These are phyloP conservation scores for Montipora cactus DNA, from an alignment of 64 coral and sea anemone species.

Conservation along the genomic window DNA sequence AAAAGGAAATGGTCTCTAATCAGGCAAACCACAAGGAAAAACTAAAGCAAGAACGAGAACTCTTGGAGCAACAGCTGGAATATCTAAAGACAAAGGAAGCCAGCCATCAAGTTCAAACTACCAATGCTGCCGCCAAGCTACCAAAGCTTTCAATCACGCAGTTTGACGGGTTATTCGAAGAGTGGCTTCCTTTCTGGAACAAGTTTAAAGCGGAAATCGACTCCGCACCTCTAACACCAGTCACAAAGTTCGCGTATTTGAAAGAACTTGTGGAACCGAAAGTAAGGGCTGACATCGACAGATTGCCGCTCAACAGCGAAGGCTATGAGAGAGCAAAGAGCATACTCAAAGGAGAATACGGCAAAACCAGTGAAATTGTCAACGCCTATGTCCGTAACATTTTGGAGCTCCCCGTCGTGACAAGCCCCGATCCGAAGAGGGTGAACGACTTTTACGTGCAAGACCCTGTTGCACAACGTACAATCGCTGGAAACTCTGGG, in stretches of 20 bases:
- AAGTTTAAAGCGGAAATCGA: conserved; percentile 22
- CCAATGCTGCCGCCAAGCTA: background rate
- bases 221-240: background rate
- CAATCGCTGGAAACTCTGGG: too few relatives aligned
- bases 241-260: conserved; percentile 20
- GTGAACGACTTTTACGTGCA: too few relatives aligned
- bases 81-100: background rate
- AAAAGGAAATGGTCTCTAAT: background rate
- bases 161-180: background rate
- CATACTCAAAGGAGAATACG: too few relatives aligned
- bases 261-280: conserved; percentile 14
- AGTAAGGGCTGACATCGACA: background rate
- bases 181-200: background rate
- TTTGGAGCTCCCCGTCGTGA: too few relatives aligned
- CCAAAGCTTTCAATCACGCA: conserved; percentile 17
- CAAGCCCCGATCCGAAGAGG: too few relatives aligned
- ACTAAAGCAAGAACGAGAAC: background rate
- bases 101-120: background rate
- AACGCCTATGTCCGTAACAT: too few relatives aligned
- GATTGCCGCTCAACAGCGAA: too few relatives aligned
- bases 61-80: conserved; percentile 8
- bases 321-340: too few relatives aligned
- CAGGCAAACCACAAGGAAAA: background rate
- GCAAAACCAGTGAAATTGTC: too few relatives aligned
- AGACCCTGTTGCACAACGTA: too few relatives aligned